These are phyloP conservation scores for Drosophila neotestacea DNA, from an alignment of 2,888 invertebrate genomes.

Conservation along the genomic window DNA sequence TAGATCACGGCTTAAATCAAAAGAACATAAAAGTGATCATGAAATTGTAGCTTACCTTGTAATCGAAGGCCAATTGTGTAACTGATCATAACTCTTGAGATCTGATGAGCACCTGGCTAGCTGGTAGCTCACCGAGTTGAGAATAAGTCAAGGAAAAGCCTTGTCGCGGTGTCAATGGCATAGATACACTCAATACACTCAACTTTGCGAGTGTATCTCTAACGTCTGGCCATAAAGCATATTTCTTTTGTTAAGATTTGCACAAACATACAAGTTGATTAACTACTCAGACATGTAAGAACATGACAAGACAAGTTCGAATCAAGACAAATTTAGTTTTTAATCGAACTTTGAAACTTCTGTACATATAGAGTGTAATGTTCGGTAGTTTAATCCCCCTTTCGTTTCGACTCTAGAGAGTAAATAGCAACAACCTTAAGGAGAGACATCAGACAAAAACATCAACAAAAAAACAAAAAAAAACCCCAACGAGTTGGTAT, in stretches of 20 bases:
- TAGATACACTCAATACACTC: constrained; percentile 14
- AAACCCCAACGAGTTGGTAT: constrained; percentile 39
- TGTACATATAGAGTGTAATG: neutral
- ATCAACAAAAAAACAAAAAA: neutral
- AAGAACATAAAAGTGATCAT: neutral
- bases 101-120: constrained; percentile 6
- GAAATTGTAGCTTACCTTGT: constrained; percentile 9
- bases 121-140: neutral
- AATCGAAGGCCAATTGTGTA: constrained; percentile 17
- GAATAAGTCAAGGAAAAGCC: constrained; percentile 27
- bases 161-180: constrained; percentile 40
- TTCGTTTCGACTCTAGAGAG: neutral
- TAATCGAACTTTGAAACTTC: constrained; percentile 19
- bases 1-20: neutral
- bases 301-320: constrained; percentile 11
- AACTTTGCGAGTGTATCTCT: neutral
- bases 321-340: constrained; percentile 10
- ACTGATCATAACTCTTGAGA: constrained; percentile 17
- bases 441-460: neutral
- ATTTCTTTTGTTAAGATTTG: constrained; percentile 13
- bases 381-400: constrained; percentile 12
- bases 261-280: neutral
- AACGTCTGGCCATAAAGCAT: neutral
- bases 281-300: constrained; percentile 5
- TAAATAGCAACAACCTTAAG: constrained; percentile 9